Conservation (phyloP, 2,113 vertebrate genomes). For the Antechinus stuartii region DNA sequence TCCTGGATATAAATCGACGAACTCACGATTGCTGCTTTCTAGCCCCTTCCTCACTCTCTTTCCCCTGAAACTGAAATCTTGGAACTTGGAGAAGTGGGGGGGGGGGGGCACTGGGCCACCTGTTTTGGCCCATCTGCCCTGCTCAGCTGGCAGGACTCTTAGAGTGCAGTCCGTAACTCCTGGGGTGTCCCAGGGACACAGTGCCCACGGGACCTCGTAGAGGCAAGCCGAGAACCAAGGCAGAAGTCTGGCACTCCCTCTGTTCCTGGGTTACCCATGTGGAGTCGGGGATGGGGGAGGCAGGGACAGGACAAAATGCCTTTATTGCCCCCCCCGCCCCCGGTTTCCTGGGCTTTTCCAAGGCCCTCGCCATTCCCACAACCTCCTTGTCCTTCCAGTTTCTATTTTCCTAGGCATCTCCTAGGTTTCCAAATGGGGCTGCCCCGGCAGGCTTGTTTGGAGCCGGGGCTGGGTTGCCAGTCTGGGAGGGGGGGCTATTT, state of each 20-base stretch:
- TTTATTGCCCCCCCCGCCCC: neutral
- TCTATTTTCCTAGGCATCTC: neutral
- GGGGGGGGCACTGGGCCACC: slow-evolving; percentile 44
- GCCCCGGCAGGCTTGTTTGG: neutral
- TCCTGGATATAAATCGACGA: neutral
- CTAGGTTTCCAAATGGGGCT: neutral
- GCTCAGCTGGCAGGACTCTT: slow-evolving; percentile 51
- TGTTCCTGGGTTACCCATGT: neutral
- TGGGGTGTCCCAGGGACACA: slow-evolving; percentile 29
- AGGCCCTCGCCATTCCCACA: neutral
- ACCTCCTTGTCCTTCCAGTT: neutral
- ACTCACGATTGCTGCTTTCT: no score
- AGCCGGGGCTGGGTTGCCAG: neutral
- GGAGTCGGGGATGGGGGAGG: neutral
- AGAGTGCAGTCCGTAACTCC: slow-evolving; percentile 25
- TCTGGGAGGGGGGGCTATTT: slow-evolving; percentile 47
- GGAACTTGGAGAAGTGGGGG: slow-evolving; percentile 48
- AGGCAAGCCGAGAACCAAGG: neutral
- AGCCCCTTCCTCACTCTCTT: neutral
- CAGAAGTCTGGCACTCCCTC: neutral
- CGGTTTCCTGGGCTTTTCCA: neutral
- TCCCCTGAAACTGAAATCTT: neutral
- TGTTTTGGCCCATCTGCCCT: slow-evolving; percentile 65
- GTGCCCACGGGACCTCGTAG: neutral
- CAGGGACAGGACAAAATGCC: neutral